Evolutionary conservation across 2,888 invertebrate species (phyloP), one percentile per base, ranked within the genome.

Genomic region (Monoplex corrugatus): DNA sequence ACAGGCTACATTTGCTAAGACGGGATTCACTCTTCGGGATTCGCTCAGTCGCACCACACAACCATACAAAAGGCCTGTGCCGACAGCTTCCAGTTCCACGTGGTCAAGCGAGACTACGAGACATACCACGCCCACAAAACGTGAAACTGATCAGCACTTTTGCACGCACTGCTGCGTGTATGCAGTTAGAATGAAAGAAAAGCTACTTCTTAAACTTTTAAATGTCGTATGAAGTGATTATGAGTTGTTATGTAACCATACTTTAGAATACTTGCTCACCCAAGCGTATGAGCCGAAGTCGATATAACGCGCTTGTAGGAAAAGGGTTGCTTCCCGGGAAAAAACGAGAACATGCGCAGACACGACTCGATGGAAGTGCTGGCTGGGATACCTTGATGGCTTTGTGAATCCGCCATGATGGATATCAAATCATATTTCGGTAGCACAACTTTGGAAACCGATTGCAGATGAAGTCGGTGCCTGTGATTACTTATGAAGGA

Each of bases 371-470:
- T 83, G 78, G 43, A 90, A 91, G 88, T 92, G 95, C 91, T 93
- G 93, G 93, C 91, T 95, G 95, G 95, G 95, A 94, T 92, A 90
- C 91, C 93, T 93, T 94, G 94, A 95, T 93, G 95, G 95, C 93
- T 93, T 94, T 92, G 91, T 92, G 93, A 91, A 94, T 95, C 96
- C 96, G 96, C 96, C 96, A 96, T 96, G 95, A 96, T 96, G 95
- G 95, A 94, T 93, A 92, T 89, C 90, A 92, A 95, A 95, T 96
- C 94, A 94, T 93, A 92, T 92, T 91, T 92, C 92, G 94, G 94
- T 92, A 93, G 92, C 93, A 93, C 89, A 89, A 91, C 91, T 90
- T 93, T 94, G 89, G 90, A 92, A 90, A 91, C 91, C 90, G 92
- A 91, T 89, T 91, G 92, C 92, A 93, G 91, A 91, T 78, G 87